Conservation (phyloP, 2,888 invertebrate species). For the Tenthredo amoena region DNA sequence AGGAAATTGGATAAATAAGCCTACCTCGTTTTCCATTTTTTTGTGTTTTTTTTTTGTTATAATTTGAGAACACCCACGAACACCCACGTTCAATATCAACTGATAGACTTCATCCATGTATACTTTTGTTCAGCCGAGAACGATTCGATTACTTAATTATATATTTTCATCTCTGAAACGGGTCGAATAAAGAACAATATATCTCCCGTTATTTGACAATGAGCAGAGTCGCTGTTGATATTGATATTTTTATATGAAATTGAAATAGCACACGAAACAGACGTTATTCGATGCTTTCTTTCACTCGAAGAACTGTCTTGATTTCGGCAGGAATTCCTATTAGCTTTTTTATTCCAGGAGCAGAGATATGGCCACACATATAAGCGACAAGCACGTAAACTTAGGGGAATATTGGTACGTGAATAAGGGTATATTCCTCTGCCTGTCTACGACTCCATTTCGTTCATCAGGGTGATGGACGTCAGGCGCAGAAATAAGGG, state of each 20-base stretch:
- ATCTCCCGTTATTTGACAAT: background rate
- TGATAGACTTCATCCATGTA: too few species aligned
- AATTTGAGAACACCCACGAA: too few species aligned
- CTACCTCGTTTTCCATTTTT: too few species aligned
- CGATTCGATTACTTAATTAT: too few species aligned
- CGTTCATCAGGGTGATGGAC: constrained; percentile 39
- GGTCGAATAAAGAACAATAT: background rate
- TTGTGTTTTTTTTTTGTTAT: too few species aligned
- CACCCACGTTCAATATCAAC: too few species aligned
- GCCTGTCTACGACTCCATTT: constrained; percentile 43
- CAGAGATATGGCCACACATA: background rate
- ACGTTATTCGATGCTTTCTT: background rate
- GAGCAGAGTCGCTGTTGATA: background rate
- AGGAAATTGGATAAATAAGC: too few species aligned
- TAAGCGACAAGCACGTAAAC: background rate
- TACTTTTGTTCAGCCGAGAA: too few species aligned
- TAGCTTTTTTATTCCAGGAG: background rate
- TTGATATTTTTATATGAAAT: background rate
- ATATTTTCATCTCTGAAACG: background rate
- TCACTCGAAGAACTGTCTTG: background rate
- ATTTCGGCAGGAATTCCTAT: constrained; percentile 28
- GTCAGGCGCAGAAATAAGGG: constrained; percentile 3
- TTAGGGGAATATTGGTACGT: background rate
- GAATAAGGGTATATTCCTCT: constrained; percentile 11
- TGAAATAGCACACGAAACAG: background rate